Base-by-base conservation (phyloP, 2,797 vertebrate genomes). In the Miichthys miiuy region DNA sequence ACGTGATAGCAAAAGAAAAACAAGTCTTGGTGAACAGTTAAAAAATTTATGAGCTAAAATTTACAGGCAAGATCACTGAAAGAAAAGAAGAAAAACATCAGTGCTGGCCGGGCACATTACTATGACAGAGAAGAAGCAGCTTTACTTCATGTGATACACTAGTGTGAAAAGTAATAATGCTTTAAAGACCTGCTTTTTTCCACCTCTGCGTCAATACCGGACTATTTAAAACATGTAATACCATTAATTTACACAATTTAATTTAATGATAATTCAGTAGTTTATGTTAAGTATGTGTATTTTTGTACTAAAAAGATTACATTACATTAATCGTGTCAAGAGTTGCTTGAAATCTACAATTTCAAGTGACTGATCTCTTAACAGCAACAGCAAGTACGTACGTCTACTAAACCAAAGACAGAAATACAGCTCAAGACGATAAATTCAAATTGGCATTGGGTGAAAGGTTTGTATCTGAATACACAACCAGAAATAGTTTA, bases 401-500 rank as follows among this genome's bases (percentile, higher is more conserved):
- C 10, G 67, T 72, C 63, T 64, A 44, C 34, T 57, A 68, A 68
- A 81, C 57, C 30, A 82, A 80, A 68, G 69, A 58, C 65, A 77
- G 80, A 68, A 83, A 69, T 57, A 77, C 58, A 75, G 62, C 17
- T 72, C 77, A 6, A 69, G 44, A 38, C 25, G 17, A 72, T 74
- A 55, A 47, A 77, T 86, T 80, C 57, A 80, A 62, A 57, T 79
- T 68, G 72, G 66, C 77, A 75, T 48, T 21, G 60, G 88, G 80
- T 84, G 75, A 86, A 81, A 81, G 76, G 85, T 77, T 75, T 83
- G 57, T 46, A 75, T 84, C 82, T 81, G 88, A 89, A 91, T 88
- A 91, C 70, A 81, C 72, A 81, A 82, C 70, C 73, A 81, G 80
- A 90, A 81, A 83, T 88, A 74, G 78, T 85, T 91, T 80, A 83